Percentiles rank a stretch among this genome's conserved stretches.
Conservation (phyloP, 2,888 invertebrate species). For the Cerastis leucographa region DNA sequence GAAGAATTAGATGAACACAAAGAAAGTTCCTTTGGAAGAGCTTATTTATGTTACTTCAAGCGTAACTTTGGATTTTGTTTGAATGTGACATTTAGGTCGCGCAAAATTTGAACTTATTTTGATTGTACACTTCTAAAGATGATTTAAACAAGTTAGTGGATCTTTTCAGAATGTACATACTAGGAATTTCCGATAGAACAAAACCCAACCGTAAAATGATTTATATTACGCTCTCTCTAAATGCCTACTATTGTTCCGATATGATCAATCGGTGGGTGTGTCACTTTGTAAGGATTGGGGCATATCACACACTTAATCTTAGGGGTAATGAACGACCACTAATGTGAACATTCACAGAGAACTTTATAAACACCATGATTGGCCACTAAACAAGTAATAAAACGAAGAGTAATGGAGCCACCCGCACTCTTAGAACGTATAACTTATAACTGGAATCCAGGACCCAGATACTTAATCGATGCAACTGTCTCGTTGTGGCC, state of each 20-base stretch:
- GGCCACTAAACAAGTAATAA: not conserved
- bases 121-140: not conserved
- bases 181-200: not conserved
- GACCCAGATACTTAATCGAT: not conserved
- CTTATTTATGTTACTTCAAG: conserved; percentile 18
- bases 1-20: conserved; percentile 20
- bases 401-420: conserved; percentile 1
- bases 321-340: not conserved
- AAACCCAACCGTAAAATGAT: not conserved
- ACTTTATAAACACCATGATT: not conserved
- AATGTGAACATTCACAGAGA: not conserved
- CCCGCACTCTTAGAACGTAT: not conserved
- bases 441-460: too few relatives aligned
- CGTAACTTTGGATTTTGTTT: conserved; percentile 6
- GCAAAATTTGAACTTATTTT: conserved; percentile 1
- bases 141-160: not conserved
- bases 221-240: not conserved
- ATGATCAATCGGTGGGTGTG: conserved; percentile 23
- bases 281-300: not conserved
- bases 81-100: not conserved
- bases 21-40: conserved; percentile 6
- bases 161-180: not conserved
- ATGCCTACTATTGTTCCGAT: not conserved
- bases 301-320: conserved; percentile 8
- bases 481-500: not conserved